A percentile compares a stretch with the other conserved stretches of the same genome.
Conservation (phyloP, 2,113 vertebrate species). For the Hassar affinis region DNA sequence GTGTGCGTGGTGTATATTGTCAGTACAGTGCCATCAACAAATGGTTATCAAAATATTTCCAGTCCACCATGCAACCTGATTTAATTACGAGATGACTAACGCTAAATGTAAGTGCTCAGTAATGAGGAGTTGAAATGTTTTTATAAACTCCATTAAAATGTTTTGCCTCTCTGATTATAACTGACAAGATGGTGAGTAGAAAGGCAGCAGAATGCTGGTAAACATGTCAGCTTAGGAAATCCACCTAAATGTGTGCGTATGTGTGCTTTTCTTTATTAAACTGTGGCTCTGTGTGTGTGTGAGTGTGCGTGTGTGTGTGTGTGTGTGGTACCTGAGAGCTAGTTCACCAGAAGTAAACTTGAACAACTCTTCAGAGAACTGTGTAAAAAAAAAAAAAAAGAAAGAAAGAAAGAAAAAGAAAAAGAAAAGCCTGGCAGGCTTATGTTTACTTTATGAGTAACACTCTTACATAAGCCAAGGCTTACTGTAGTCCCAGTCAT, state of each 20-base stretch:
- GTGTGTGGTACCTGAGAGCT: slow-evolving; percentile 34
- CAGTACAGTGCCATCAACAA: not conserved
- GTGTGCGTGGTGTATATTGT: not conserved
- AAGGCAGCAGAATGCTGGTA: slow-evolving; percentile 1
- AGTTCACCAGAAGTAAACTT: slow-evolving; percentile 46
- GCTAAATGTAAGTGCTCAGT: not conserved
- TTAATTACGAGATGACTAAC: slow-evolving; percentile 1
- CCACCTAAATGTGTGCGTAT: not conserved
- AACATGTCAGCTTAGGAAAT: slow-evolving; percentile 20
- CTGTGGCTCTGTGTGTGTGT: not conserved
- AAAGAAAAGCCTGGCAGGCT: slow-evolving; percentile 35
- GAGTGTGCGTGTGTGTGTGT: slow-evolving; percentile 12
- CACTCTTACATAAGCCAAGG: slow-evolving; percentile 42
- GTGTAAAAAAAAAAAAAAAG: slow-evolving; percentile 7
- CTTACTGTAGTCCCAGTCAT: slow-evolving; percentile 3
- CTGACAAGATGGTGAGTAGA: slow-evolving; percentile 21
- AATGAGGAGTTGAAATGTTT: slow-evolving; percentile 30
- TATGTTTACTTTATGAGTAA: slow-evolving; percentile 51
- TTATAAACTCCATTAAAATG: slow-evolving; percentile 24
- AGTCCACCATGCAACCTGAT: slow-evolving; percentile 12
- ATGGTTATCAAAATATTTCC: slow-evolving; percentile 11
- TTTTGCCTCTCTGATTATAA: slow-evolving; percentile 12
- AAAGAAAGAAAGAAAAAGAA: not conserved
- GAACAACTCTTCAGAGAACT: slow-evolving; percentile 39
- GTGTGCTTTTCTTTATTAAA: not conserved